Conservation (phyloP, 1,140 invertebrate genomes). For the Euura saliciscinereae region DNA sequence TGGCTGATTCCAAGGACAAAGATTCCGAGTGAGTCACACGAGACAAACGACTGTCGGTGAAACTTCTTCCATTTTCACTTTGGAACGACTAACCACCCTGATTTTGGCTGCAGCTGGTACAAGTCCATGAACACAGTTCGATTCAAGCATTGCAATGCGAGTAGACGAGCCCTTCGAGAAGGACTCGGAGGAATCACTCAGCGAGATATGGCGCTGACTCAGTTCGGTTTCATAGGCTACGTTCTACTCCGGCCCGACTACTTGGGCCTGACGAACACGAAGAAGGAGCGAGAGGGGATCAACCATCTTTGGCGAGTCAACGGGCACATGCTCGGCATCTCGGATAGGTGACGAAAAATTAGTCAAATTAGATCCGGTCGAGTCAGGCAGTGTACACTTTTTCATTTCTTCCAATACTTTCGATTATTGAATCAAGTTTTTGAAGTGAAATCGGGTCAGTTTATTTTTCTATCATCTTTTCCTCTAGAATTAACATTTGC, state of each 20-base stretch:
- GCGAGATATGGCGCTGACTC: conserved; percentile 80
- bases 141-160: conserved; percentile 64
- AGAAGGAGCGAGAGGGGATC: conserved; percentile 66
- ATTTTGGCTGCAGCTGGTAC: conserved; percentile 35
- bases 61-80: too few relatives aligned
- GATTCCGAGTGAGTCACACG: conserved; percentile 55
- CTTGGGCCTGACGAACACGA: conserved; percentile 62
- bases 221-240: conserved; percentile 82
- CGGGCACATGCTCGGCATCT: conserved; percentile 77
- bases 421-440: too few relatives aligned
- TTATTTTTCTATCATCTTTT: background rate
- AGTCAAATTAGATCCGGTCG: too few relatives aligned
- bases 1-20: conserved; percentile 61
- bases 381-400: too few relatives aligned
- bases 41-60: too few relatives aligned
- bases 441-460: too few relatives aligned
- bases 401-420: too few relatives aligned
- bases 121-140: conserved; percentile 68
- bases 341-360: conserved; percentile 65
- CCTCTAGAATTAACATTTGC: conserved; percentile 38
- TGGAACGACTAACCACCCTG: background rate
- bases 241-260: conserved; percentile 65
- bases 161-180: conserved; percentile 42
- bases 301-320: conserved; percentile 82
- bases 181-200: conserved; percentile 61